Evolutionary conservation across 2,888 invertebrate genomes (phyloP).

Genomic region (Synanthedon andrenaeformis): DNA sequence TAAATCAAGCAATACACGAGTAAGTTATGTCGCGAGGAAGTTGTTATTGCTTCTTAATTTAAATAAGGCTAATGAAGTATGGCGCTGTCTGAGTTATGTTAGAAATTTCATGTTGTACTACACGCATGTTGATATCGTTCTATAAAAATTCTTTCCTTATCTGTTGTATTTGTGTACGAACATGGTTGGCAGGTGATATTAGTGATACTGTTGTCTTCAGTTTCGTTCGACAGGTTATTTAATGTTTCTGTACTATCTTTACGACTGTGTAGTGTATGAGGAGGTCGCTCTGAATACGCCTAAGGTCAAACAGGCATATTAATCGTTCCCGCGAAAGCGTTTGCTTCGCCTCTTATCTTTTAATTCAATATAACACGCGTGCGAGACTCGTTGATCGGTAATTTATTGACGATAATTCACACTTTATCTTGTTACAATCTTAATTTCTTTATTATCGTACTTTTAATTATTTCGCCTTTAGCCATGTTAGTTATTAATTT

Average conservation of each 20-base stretch:
- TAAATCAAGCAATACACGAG: conserved; percentile 43
- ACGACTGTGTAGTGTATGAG: conserved; percentile 16
- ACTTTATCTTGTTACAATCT: conserved; percentile 42
- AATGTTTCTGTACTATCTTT: conserved; percentile 31
- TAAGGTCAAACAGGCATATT: conserved; percentile 39
- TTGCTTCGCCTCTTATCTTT: conserved; percentile 47
- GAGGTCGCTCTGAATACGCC: conserved; percentile 21
- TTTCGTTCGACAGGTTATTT: conserved; percentile 24
- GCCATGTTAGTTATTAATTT: neutral
- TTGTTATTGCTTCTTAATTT: conserved; percentile 50
- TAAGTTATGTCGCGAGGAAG: conserved; percentile 37
- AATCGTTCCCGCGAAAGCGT: conserved; percentile 37
- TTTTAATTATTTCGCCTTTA: conserved; percentile 13
- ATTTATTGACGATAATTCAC: conserved; percentile 47
- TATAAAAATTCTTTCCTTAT: conserved; percentile 16
- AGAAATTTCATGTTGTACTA: conserved; percentile 20
- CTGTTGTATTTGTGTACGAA: conserved; percentile 4
- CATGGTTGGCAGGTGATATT: conserved; percentile 13
- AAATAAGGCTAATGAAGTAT: conserved; percentile 52
- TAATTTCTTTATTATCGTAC: conserved; percentile 46
- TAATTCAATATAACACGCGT: conserved; percentile 58
- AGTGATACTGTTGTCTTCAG: conserved; percentile 19
- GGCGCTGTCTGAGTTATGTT: conserved; percentile 16
- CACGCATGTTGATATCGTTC: conserved; percentile 21
- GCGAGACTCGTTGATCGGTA: conserved; percentile 37